A percentile compares a stretch with the other conserved stretches of the same genome.
These are phyloP conservation scores for Dromococcyx pavoninus DNA, from an alignment of 2,797 vertebrate species.

Conservation along the genomic window DNA sequence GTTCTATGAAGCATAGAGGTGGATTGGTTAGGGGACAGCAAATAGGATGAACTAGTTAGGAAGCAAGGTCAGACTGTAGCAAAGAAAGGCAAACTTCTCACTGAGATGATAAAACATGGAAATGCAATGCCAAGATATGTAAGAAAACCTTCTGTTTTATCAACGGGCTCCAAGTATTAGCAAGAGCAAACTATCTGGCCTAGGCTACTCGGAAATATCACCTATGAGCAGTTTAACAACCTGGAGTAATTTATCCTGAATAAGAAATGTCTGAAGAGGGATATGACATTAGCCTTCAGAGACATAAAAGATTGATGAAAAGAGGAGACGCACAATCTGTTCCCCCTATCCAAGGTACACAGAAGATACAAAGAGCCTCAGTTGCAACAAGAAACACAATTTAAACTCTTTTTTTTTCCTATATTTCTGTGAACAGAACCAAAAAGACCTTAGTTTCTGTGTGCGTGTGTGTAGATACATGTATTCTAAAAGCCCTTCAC, in stretches of 20 bases:
- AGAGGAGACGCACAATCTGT: slow-evolving; percentile 58
- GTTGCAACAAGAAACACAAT: neutral
- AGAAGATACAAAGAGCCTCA: neutral
- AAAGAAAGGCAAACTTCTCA: slow-evolving; percentile 8
- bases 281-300: slow-evolving; percentile 58
- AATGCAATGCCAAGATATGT: slow-evolving; percentile 8
- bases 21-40: neutral
- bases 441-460: neutral
- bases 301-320: slow-evolving; percentile 62
- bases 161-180: neutral
- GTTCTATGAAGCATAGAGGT: neutral
- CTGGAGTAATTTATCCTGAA: slow-evolving; percentile 45
- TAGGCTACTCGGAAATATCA: neutral
- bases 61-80: neutral
- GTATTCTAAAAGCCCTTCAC: slow-evolving; percentile 35
- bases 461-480: neutral
- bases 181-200: neutral
- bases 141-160: slow-evolving; percentile 25
- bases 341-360: slow-evolving; percentile 24
- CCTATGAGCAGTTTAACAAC: neutral
- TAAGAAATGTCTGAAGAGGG: slow-evolving; percentile 1
- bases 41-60: neutral
- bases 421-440: neutral
- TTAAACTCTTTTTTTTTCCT: neutral
- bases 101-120: slow-evolving; percentile 25